Evolutionary conservation across 2,797 vertebrate genomes (phyloP), one percentile per base, ranked within the genome.

Genomic region (Paratrypauchen microcephalus): DNA sequence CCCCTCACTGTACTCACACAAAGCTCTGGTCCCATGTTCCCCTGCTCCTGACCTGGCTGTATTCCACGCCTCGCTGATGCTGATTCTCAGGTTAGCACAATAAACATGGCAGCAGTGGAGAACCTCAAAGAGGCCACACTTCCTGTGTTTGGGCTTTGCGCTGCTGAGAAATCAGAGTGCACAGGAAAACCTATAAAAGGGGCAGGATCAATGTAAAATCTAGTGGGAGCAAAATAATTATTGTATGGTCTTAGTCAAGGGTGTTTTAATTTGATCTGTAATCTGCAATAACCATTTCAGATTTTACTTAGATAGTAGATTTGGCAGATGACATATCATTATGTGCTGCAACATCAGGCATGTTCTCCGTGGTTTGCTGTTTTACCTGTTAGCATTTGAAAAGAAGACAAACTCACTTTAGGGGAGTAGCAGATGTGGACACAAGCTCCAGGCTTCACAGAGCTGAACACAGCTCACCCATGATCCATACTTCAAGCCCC

Each of bases 81-180:
- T 88, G 86, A 91, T 88, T 87, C 77, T 68, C 74, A 87, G 86
- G 84, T 92, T 87, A 88, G 77, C 84, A 92, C 86, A 93, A 93
- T 92, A 94, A 94, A 94, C 91, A 90, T 68, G 3, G 11, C 61
- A 32, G 71, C 74, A 83, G 84, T 86, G 85, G 83, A 75, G 61
- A 64, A 74, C 78, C 78, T 76, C 58, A 71, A 68, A 62, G 79
- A 87, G 85, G 83, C 83, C 83, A 66, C 75, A 56, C 86, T 91
- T 92, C 89, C 86, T 90, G 89, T 73, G 83, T 73, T 57, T 75
- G 70, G 39, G 18, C 77, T 72, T 74, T 66, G 65, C 21, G 80
- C 67, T 70, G 41, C 74, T 69, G 71, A 86, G 81, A 87, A 84
- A 80, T 57, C 79, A 84, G 81, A 82, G 69, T 15, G 63, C 76